Percentiles rank a stretch among this genome's conserved stretches.
phyloP scores from a whole-genome alignment of 1,140 invertebrate species.

The Lithobius niger region DNA sequence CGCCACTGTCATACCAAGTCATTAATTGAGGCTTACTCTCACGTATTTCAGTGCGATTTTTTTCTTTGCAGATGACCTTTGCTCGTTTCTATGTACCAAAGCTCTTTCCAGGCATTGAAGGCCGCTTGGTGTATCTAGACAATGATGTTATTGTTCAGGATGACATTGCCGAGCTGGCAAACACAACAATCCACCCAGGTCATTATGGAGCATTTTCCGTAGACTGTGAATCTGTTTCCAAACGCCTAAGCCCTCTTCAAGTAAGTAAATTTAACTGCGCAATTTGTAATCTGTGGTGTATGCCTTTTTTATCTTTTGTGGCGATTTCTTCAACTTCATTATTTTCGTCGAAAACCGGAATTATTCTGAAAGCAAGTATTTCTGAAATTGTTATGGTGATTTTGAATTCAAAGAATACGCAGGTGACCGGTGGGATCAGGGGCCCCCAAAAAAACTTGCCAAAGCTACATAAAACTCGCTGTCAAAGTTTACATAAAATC shows the following conservation, averaged over 20 bases:
- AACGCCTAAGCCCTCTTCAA: slow-evolving; percentile 21
- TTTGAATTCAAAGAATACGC: no score
- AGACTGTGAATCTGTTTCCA: slow-evolving; percentile 26
- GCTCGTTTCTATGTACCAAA: slow-evolving; percentile 28
- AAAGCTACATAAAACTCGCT: no score
- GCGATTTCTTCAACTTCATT: no score
- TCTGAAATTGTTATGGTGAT: no score
- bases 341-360: no score
- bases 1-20: slow-evolving; percentile 12
- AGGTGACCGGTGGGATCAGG: no score
- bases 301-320: no score
- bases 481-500: no score
- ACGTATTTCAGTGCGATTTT: slow-evolving; percentile 18
- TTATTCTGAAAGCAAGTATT: no score
- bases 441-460: no score
- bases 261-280: no score
- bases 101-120: slow-evolving; percentile 30
- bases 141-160: slow-evolving; percentile 34
- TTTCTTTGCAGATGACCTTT: slow-evolving; percentile 26
- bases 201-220: slow-evolving; percentile 27
- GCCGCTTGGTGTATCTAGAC: slow-evolving; percentile 29
- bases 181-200: slow-evolving; percentile 18
- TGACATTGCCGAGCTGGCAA: slow-evolving; percentile 27
- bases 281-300: no score
- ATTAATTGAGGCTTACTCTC: slow-evolving; percentile 16